A percentile compares a stretch with the other conserved stretches of the same genome.
phyloP scores from a whole-genome alignment of 2,113 vertebrate genomes.

The Nesogale talazaci region DNA sequence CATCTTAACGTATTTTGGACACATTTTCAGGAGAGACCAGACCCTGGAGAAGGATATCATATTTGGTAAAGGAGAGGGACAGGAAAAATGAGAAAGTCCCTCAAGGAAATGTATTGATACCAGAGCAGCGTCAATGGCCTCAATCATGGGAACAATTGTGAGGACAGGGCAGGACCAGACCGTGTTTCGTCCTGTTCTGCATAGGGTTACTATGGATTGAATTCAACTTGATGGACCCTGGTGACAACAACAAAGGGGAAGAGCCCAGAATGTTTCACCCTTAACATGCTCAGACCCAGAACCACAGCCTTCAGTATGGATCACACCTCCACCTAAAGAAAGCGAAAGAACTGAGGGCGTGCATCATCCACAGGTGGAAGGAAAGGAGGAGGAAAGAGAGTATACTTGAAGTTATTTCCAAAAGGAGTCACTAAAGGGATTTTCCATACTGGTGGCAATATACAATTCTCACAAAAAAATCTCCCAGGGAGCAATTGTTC shows the following conservation, averaged over 20 bases:
- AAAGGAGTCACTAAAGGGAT: too few relatives aligned
- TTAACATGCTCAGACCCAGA: not conserved
- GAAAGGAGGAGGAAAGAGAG: not conserved
- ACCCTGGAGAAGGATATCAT: not conserved
- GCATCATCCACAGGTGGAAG: not conserved
- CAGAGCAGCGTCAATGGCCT: too few relatives aligned
- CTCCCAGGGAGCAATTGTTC: not conserved
- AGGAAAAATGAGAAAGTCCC: too few relatives aligned
- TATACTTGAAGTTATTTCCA: not conserved
- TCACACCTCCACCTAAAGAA: too few relatives aligned
- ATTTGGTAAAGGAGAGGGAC: not conserved
- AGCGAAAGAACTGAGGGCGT: not conserved
- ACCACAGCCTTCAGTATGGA: not conserved
- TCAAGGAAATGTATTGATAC: too few relatives aligned
- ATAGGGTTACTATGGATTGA: too few relatives aligned
- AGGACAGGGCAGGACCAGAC: too few relatives aligned
- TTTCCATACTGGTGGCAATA: not conserved
- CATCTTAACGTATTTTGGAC: not conserved
- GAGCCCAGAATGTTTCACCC: too few relatives aligned
- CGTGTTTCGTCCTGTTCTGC: too few relatives aligned
- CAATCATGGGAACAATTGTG: too few relatives aligned
- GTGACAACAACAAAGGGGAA: not conserved
- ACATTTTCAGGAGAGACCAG: not conserved
- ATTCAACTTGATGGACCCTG: too few relatives aligned
- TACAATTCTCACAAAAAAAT: not conserved